Base-by-base conservation (phyloP, 2,113 vertebrate genomes). In the Petroica traversi region DNA sequence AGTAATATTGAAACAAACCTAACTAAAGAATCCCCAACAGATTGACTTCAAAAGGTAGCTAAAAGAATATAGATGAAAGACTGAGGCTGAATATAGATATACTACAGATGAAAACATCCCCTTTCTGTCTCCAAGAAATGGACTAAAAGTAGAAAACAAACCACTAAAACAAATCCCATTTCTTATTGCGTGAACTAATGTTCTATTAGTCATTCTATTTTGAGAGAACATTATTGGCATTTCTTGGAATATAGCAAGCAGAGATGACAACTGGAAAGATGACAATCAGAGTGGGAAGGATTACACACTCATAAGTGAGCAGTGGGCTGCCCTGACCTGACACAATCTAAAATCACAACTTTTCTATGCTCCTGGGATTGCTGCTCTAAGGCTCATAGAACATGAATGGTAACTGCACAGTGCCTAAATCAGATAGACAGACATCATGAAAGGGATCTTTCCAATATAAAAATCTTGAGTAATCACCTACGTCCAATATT, bases 341-440 rank as follows among this genome's bases (percentile, higher is more conserved):
- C 34, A 36, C 36, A 34, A 34, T 10, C 25, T 76, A 68, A 89
- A 95, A 14, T 11, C 1, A 1, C 12, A 54, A 25, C 20, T n/a
- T 62, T 82, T 68, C 26, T 63, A 26, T 0, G 0, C 38, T 81
- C 16, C 40, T 5, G 1, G 19, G 0, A 10, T 6, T 66, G n/a
- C 23, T 72, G 13, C 58, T 20, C 6, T n/a, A n/a, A 75, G n/a
- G 14, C 4, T 68, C 12, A 20, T 18, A n/a, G n/a, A n/a, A n/a
- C n/a, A n/a, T n/a, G n/a, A n/a, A n/a, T n/a, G 36, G 11, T 7
- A 68, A 41, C 36, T 23, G 12, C 1, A 2, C 24, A 79, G 49
- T n/a, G 36, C 41, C 12, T 41, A 74, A 74, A 88, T 67, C 66
- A 88, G 43, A 33, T 13, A 69, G 46, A 34, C 8, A 62, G 52